Evolutionary conservation across 2,113 vertebrate species (phyloP).

Genomic region (Petrocephalus zakoni): DNA sequence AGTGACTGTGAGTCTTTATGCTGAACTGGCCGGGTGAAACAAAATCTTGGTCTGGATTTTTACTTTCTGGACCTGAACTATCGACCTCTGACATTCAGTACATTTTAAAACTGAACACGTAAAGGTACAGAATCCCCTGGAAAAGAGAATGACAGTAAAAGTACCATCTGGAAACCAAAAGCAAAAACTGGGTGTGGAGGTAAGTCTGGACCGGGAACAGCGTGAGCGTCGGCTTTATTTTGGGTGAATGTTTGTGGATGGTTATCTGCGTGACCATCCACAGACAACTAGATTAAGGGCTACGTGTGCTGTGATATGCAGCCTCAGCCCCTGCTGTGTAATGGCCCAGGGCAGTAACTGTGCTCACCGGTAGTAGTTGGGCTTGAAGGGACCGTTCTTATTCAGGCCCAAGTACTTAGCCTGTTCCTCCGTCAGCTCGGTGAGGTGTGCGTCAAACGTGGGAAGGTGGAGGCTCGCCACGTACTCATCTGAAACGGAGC

Average conservation of each 20-base stretch:
- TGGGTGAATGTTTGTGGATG: too few relatives aligned
- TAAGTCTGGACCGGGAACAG: not conserved
- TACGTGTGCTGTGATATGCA: not conserved
- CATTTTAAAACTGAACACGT: not conserved
- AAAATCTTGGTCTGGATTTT: too few relatives aligned
- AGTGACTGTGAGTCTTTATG: too few relatives aligned
- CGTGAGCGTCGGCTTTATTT: not conserved
- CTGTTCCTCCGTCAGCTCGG: conserved; percentile 90
- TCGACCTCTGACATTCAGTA: not conserved
- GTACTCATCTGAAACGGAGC: conserved; percentile 78
- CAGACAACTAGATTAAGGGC: not conserved
- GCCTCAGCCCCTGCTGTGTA: not conserved
- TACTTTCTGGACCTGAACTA: too few relatives aligned
- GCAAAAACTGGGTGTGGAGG: not conserved
- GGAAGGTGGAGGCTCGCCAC: conserved; percentile 96
- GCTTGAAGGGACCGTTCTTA: conserved; percentile 98
- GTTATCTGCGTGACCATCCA: not conserved
- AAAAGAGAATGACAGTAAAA: not conserved
- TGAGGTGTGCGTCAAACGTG: conserved; percentile 95
- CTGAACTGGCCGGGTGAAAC: too few relatives aligned
- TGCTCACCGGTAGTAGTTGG: conserved; percentile 93
- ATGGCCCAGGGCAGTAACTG: too few relatives aligned
- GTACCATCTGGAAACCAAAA: not conserved
- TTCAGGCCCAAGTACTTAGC: conserved; percentile 97
- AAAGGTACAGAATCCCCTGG: not conserved